A percentile compares a stretch with the other conserved stretches of the same genome.
These are phyloP conservation scores for Pionites leucogaster DNA, from an alignment of 2,113 vertebrate species.

Conservation along the genomic window DNA sequence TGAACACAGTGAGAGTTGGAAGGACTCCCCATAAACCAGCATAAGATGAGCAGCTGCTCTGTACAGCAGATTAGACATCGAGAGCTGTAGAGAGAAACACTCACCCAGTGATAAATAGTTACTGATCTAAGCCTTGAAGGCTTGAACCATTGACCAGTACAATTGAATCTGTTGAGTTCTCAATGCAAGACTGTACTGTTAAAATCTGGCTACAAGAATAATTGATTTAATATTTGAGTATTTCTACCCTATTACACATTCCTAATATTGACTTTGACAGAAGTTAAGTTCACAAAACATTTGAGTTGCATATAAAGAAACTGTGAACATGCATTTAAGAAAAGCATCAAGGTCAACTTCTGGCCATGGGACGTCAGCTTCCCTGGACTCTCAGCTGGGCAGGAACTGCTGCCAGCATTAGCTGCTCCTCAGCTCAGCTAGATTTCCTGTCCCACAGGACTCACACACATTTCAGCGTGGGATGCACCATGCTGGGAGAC, in stretches of 20 bases:
- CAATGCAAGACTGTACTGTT: neutral
- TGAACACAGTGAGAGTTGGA: neutral
- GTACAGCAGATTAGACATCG: neutral
- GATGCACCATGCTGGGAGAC: conserved; percentile 39
- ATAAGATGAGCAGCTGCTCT: neutral
- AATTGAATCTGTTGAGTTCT: neutral
- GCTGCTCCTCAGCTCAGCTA: conserved; percentile 8
- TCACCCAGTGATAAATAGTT: neutral
- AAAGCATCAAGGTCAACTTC: conserved; percentile 13
- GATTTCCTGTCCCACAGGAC: conserved; percentile 32
- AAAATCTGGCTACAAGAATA: neutral
- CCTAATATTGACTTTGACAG: neutral
- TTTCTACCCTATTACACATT: neutral
- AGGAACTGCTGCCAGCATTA: conserved; percentile 22
- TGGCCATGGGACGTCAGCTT: neutral
- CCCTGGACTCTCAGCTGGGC: neutral
- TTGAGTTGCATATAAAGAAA: neutral
- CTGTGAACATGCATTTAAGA: neutral
- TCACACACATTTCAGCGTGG: neutral
- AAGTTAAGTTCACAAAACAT: neutral
- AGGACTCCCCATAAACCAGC: neutral
- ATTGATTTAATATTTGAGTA: neutral
- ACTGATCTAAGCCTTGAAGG: neutral
- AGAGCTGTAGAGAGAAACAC: neutral
- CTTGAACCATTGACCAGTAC: neutral